A percentile compares a stretch with the other conserved stretches of the same genome.
Evolutionary conservation across 2,113 vertebrate species (phyloP).

Genomic region (Falcunculus frontatus): DNA sequence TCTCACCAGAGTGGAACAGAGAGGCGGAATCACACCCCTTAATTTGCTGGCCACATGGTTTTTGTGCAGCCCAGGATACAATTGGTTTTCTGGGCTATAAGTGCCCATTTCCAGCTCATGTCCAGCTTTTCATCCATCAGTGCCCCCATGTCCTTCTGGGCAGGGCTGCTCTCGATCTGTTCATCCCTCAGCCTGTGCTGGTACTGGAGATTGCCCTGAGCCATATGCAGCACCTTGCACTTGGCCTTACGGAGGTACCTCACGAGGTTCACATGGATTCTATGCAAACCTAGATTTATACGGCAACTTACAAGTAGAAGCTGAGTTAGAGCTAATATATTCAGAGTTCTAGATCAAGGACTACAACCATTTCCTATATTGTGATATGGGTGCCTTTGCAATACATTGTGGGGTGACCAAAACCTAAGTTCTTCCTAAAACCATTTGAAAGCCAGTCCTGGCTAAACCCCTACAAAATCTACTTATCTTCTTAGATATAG

Average conservation of each 20-base stretch:
- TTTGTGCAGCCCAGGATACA: background rate
- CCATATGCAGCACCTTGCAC: background rate
- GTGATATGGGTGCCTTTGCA: background rate
- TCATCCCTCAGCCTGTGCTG: background rate
- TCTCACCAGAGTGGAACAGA: background rate
- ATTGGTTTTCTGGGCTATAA: background rate
- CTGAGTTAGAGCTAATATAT: background rate
- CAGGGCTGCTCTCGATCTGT: background rate
- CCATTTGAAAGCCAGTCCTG: background rate
- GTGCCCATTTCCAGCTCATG: accelerated
- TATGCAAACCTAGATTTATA: background rate
- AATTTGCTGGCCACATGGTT: accelerated
- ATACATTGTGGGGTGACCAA: background rate
- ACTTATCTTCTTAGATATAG: background rate
- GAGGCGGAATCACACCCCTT: background rate
- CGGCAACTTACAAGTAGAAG: background rate
- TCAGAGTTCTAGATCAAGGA: background rate
- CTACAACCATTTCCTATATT: background rate
- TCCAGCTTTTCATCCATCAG: background rate
- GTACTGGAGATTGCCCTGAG: accelerated
- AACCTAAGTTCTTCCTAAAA: background rate
- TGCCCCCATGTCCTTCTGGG: accelerated
- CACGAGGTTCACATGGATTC: background rate
- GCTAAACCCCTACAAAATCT: background rate
- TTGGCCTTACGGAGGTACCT: background rate